Base-by-base conservation (phyloP, 2,797 vertebrate genomes). In the Cheirogaleus major region DNA sequence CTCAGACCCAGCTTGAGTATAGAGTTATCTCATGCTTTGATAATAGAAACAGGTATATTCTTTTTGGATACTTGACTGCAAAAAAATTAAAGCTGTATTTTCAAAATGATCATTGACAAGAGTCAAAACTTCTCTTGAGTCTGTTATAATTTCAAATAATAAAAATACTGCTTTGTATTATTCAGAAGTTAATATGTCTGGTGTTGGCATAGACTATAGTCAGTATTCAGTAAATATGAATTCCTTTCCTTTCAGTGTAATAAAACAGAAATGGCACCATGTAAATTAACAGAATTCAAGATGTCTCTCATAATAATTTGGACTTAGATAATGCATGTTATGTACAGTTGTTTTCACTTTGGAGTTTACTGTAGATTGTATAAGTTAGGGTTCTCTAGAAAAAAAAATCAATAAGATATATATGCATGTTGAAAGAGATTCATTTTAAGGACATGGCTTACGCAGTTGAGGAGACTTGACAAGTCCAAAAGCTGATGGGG, bases 61-160 rank as follows among this genome's bases (percentile, higher is more conserved):
- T 65, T 38, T 67, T 57, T 93, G 7, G 4, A 2, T 67, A 79
- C 67, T 63, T 91, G n/a, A 76, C 67, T 87, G 67, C 70, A 96
- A 41, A 81, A 50, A 14, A 82, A 78, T 91, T 92, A 85, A 87
- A 90, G 45, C 4, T 14, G 27, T 85, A n/a, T 38, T 93, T 63
- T 94, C 43, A 93, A 94, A 79, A 70, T 75, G 25, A 80, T 83
- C 20, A 22, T 45, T 93, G 65, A 52, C 48, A 73, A 95, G 86
- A 76, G 9, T 43, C 25, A 72, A 93, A 93, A 80, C 12, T 89
- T 95, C n/a, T 80, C 17, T 87, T 87, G 52, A 57, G 35, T 67
- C 65, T 93, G 12, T 57, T 90, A 87, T 76, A 78, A 92, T 81
- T 72, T 89, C 57, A 83, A 90, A 76, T 76, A 65, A 38, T 85